phyloP scores from a whole-genome alignment of 2,797 vertebrate species.

The Muraenolepis orangiensis region DNA sequence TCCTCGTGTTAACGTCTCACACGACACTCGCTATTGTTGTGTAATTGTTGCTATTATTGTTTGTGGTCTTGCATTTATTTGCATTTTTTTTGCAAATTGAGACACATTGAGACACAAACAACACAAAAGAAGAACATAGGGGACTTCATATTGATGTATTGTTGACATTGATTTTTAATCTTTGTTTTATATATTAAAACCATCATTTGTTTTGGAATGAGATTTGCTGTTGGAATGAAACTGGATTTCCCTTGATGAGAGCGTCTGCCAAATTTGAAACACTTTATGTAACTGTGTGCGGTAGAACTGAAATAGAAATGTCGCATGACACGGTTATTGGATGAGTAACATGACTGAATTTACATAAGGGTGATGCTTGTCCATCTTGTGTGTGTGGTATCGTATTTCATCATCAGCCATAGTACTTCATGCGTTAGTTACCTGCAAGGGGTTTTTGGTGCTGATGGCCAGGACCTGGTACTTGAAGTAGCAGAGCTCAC shows the following conservation, averaged over 20 bases:
- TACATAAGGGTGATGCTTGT: not conserved
- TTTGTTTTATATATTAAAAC: constrained; percentile 5
- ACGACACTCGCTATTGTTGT: too few relatives aligned
- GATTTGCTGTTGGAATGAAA: not conserved
- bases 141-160: constrained; percentile 3
- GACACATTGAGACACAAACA: not conserved
- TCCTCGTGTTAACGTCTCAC: not conserved
- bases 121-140: not conserved
- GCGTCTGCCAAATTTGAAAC: not conserved
- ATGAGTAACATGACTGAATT: not conserved
- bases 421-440: constrained; percentile 34
- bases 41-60: not conserved
- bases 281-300: not conserved
- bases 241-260: not conserved
- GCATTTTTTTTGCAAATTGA: not conserved
- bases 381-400: not conserved
- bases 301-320: not conserved
- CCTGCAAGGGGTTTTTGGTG: constrained; percentile 84
- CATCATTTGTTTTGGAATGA: constrained; percentile 1
- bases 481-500: constrained; percentile 84
- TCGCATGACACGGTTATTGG: not conserved
- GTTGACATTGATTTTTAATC: constrained; percentile 14
- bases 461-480: constrained; percentile 84
- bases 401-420: not conserved
- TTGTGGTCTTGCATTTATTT: constrained; percentile 11